Evolutionary conservation across 1,140 invertebrate genomes (phyloP).

Genomic region (Eciton burchellii): DNA sequence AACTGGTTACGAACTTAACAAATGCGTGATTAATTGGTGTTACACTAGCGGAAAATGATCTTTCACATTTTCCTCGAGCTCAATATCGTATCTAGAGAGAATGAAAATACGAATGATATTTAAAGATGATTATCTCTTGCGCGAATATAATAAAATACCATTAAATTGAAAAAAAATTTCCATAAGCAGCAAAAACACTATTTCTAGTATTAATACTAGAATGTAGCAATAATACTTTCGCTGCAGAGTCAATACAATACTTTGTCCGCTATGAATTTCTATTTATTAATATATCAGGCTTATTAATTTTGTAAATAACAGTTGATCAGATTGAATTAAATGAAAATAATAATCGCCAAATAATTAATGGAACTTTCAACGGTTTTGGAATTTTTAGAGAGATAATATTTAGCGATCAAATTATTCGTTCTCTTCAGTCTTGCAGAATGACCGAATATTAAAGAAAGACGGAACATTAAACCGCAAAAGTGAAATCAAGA

Average conservation of each 20-base stretch:
- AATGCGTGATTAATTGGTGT: constrained; percentile 35
- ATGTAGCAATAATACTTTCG: too few relatives aligned
- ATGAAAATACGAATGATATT: constrained; percentile 18
- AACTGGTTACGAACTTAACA: constrained; percentile 43
- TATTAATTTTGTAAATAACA: constrained; percentile 10
- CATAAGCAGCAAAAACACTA: background rate
- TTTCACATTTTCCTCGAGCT: constrained; percentile 25
- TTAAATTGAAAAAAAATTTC: background rate
- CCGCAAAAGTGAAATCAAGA: background rate
- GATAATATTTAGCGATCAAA: background rate
- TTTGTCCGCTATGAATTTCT: background rate
- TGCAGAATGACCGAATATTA: background rate
- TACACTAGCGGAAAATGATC: constrained; percentile 54
- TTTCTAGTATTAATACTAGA: too few relatives aligned
- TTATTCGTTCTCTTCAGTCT: background rate
- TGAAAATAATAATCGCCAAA: background rate
- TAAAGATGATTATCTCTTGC: constrained; percentile 1
- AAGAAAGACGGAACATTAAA: background rate
- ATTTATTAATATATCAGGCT: background rate
- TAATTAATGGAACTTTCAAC: background rate
- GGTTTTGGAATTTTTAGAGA: background rate
- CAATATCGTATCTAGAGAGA: constrained; percentile 41
- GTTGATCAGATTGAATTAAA: background rate
- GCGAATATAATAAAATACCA: background rate
- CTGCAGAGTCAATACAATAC: too few relatives aligned